Percentiles rank a stretch among this genome's conserved stretches.
Conservation (phyloP, 2,797 vertebrate species). For the Anguilla marmorata region DNA sequence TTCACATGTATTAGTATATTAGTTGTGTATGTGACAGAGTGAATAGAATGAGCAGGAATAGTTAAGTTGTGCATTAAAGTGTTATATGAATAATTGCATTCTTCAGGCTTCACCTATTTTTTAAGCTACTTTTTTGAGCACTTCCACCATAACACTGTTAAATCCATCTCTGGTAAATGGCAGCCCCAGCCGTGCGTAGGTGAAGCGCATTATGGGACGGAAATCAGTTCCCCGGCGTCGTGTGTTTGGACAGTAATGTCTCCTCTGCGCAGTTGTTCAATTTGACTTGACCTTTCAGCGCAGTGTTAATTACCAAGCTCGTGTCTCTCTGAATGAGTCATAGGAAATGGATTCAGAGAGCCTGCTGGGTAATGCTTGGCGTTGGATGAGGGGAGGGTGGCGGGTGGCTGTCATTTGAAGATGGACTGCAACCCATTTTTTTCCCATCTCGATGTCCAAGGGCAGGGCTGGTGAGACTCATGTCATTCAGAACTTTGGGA, state of each 20-base stretch:
- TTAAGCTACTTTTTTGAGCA: neutral
- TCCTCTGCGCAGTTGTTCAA: conserved; percentile 10
- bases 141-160: neutral
- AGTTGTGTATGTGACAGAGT: neutral
- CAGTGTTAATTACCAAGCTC: conserved; percentile 6
- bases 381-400: neutral
- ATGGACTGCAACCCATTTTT: neutral
- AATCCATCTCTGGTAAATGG: conserved; percentile 9
- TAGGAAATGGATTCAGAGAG: conserved; percentile 2
- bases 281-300: conserved; percentile 1
- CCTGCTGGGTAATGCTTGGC: neutral
- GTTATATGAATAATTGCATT: neutral
- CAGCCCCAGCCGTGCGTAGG: neutral
- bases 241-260: conserved; percentile 16
- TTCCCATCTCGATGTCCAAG: neutral
- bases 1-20: neutral
- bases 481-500: neutral
- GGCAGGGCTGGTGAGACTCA: neutral
- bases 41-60: neutral
- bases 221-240: conserved; percentile 5
- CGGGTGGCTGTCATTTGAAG: neutral
- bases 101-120: neutral
- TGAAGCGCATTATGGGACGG: conserved; percentile 4
- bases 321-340: conserved; percentile 18
- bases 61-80: neutral